These are phyloP conservation scores for Arenaria interpres DNA, from an alignment of 2,113 vertebrate genomes.

Conservation along the genomic window DNA sequence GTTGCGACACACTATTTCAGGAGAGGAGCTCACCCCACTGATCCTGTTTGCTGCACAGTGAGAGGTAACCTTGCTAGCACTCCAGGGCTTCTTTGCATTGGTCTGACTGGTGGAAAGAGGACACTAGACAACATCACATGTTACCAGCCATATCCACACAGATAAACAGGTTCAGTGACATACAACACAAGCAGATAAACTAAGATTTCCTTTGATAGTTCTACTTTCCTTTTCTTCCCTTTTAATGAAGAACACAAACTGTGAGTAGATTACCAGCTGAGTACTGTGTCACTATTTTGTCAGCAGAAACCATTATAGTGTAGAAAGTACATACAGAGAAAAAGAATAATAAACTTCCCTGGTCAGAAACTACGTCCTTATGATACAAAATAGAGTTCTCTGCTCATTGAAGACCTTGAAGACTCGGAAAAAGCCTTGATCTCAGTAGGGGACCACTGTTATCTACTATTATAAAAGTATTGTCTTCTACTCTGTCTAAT, in stretches of 20 bases:
- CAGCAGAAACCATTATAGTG: not conserved
- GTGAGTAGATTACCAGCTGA: not conserved
- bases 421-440: not conserved
- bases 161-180: slow-evolving; percentile 4
- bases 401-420: not conserved
- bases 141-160: not conserved
- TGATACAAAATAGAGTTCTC: not conserved
- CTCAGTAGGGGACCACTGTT: not conserved
- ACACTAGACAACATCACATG: not conserved
- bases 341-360: not conserved
- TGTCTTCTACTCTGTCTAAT: not conserved
- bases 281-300: not conserved
- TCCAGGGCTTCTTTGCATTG: not conserved
- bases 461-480: not conserved
- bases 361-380: not conserved
- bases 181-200: slow-evolving; percentile 6
- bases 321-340: not conserved
- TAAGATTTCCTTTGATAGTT: not conserved
- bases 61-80: not conserved
- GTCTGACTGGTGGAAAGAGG: not conserved
- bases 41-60: not conserved
- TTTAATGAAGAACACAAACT: not conserved
- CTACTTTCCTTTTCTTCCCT: not conserved
- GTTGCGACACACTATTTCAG: not conserved
- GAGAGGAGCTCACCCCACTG: not conserved